Conservation (phyloP, 53 echinoderm and acorn worm species). For the Holothuria scabra region DNA sequence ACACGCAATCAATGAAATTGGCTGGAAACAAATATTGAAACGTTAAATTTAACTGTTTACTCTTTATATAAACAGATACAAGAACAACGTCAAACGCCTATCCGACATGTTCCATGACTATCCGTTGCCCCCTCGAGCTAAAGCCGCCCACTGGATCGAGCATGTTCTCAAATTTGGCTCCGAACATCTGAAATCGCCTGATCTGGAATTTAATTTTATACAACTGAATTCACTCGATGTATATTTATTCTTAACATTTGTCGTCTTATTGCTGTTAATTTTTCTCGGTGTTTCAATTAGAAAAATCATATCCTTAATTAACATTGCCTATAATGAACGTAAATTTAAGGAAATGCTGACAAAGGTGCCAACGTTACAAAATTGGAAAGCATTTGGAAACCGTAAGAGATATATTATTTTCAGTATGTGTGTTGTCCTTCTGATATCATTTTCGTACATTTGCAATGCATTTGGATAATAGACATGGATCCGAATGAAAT, state of each 20-base stretch:
- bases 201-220: conserved; percentile 16
- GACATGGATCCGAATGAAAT: too few relatives aligned
- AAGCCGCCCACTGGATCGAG: conserved; percentile 35
- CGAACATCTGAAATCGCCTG: conserved; percentile 21
- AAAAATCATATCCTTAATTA: background rate
- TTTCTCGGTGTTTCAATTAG: background rate
- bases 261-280: background rate
- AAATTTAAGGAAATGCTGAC: too few relatives aligned
- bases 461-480: too few relatives aligned
- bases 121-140: conserved; percentile 11
- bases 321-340: too few relatives aligned
- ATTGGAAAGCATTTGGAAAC: too few relatives aligned
- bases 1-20: too few relatives aligned
- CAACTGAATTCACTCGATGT: conserved; percentile 20
- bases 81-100: background rate
- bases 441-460: too few relatives aligned
- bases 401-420: too few relatives aligned
- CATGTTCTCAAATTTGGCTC: conserved; percentile 33
- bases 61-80: conserved; percentile 8
- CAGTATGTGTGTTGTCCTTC: too few relatives aligned
- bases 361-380: too few relatives aligned
- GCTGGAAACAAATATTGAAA: too few relatives aligned
- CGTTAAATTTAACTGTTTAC: too few relatives aligned
- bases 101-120: conserved; percentile 29
- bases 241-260: background rate